Conservation (phyloP, 2,797 vertebrate species). For the Urocyon cinereoargenteus region DNA sequence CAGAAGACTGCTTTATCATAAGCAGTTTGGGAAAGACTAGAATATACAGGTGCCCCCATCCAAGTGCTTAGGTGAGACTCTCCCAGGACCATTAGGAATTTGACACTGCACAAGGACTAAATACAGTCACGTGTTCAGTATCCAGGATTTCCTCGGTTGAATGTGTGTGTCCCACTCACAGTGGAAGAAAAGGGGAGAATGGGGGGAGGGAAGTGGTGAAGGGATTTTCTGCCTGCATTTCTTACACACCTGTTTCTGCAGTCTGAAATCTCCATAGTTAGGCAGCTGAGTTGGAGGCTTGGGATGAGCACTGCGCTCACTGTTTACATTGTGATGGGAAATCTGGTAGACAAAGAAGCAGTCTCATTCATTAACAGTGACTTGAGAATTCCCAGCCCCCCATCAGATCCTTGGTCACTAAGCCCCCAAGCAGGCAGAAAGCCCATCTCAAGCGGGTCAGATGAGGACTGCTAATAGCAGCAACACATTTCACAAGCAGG, state of each 20-base stretch:
- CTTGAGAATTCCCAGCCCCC: constrained; percentile 48
- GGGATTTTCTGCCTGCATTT: constrained; percentile 54
- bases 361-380: constrained; percentile 21
- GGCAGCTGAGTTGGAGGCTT: constrained; percentile 86
- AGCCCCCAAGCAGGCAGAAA: constrained; percentile 40
- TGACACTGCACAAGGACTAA: constrained; percentile 11
- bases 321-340: constrained; percentile 82
- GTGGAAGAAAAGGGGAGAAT: background rate
- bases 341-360: constrained; percentile 82
- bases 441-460: constrained; percentile 39
- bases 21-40: constrained; percentile 23
- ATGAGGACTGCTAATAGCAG: constrained; percentile 38
- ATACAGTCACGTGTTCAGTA: background rate
- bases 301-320: constrained; percentile 81
- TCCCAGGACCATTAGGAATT: constrained; percentile 1
- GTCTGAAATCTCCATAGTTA: constrained; percentile 89
- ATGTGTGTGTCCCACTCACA: background rate
- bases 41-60: background rate
- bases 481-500: constrained; percentile 9
- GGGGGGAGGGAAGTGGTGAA: background rate
- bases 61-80: background rate
- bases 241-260: constrained; percentile 88
- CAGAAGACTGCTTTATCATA: constrained; percentile 5
- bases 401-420: constrained; percentile 41
- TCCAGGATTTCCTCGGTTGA: background rate